Conservation (phyloP, 23 tunicate genomes). For the Pegea sp. region DNA sequence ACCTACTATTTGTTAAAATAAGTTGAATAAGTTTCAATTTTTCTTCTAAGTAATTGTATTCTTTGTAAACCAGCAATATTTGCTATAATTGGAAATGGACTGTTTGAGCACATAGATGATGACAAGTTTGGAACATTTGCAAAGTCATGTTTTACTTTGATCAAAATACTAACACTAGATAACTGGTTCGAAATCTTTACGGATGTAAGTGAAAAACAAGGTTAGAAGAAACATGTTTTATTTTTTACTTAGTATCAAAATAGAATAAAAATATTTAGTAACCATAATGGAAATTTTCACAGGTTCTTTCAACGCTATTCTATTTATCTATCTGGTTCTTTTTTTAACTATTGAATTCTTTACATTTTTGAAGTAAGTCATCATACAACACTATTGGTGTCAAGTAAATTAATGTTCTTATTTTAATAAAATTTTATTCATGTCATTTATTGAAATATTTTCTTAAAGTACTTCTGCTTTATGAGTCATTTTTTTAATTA, state of each 20-base stretch:
- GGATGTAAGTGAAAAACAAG: conserved; percentile 56
- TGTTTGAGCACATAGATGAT: conserved; percentile 30
- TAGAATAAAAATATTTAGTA: not conserved
- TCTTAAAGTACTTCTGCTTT: too few relatives aligned
- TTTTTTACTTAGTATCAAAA: not conserved
- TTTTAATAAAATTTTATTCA: too few relatives aligned
- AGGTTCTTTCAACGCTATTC: conserved; percentile 59
- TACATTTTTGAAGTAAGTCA: conserved; percentile 81
- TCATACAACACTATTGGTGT: too few relatives aligned
- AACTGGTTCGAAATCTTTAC: conserved; percentile 94
- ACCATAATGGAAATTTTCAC: not conserved
- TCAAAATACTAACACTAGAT: conserved; percentile 59
- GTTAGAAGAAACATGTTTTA: conserved; percentile 4
- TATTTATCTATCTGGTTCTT: conserved; percentile 51
- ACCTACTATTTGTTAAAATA: too few relatives aligned
- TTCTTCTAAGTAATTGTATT: not conserved
- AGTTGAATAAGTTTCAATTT: too few relatives aligned
- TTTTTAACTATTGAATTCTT: conserved; percentile 78
- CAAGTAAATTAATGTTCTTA: too few relatives aligned
- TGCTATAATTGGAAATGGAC: conserved; percentile 77
- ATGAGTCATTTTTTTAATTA: too few relatives aligned
- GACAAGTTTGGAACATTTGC: conserved; percentile 61
- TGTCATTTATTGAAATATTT: too few relatives aligned
- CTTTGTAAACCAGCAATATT: conserved; percentile 28
- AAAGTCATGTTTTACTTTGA: conserved; percentile 44